Conservation (phyloP, 2,888 invertebrate species). For the Platynereis dumerilii region DNA sequence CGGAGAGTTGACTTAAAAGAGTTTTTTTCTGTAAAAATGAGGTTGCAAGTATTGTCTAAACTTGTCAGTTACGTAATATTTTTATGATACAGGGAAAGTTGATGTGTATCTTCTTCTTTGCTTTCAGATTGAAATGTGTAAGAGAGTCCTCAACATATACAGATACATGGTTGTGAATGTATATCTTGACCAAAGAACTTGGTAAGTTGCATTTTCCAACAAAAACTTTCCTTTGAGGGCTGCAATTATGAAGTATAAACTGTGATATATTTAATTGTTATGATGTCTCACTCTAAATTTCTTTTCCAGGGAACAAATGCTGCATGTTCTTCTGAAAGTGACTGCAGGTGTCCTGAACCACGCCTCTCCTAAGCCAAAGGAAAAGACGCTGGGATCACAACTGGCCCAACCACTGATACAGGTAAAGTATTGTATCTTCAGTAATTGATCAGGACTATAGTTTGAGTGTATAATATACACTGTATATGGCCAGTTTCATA, state of each 20-base stretch:
- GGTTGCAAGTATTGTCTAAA: no score
- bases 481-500: no score
- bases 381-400: slow-evolving; percentile 67
- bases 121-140: slow-evolving; percentile 84
- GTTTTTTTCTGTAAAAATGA: no score
- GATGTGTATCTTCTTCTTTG: no score
- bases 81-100: no score
- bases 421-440: slow-evolving; percentile 41
- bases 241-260: no score
- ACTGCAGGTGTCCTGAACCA: slow-evolving; percentile 84
- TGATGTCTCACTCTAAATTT: background rate
- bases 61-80: no score
- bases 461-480: no score
- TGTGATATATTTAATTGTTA: no score
- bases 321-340: slow-evolving; percentile 86
- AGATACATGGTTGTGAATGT: slow-evolving; percentile 97
- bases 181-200: slow-evolving; percentile 87
- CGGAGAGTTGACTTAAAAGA: no score
- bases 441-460: no score
- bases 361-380: slow-evolving; percentile 76
- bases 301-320: slow-evolving; percentile 78
- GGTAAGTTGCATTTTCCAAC: slow-evolving; percentile 76
- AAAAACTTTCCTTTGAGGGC: background rate
- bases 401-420: slow-evolving; percentile 65
- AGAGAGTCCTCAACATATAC: slow-evolving; percentile 93